phyloP scores from a whole-genome alignment of 2,888 invertebrate species.

The Rapana venosa region DNA sequence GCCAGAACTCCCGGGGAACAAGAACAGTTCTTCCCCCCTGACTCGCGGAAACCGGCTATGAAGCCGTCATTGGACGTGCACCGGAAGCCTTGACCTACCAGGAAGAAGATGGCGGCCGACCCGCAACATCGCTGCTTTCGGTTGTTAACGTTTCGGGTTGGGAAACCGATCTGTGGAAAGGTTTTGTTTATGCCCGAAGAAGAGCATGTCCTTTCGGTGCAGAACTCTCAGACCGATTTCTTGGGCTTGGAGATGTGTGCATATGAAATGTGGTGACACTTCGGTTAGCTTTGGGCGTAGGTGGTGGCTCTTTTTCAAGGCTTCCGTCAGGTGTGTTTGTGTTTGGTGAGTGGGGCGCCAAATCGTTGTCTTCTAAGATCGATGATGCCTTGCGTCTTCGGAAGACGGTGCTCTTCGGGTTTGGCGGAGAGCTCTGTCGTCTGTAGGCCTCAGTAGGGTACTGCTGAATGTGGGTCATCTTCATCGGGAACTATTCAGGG shows the following conservation, averaged over 20 bases:
- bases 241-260: background rate
- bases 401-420: background rate
- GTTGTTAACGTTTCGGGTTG: background rate
- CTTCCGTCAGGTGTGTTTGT: conserved; percentile 35
- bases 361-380: conserved; percentile 12
- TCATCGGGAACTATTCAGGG: background rate
- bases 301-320: conserved; percentile 17
- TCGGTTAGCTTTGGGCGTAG: background rate
- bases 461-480: conserved; percentile 28
- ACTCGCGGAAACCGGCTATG: background rate
- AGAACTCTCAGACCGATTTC: background rate
- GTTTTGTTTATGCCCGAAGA: background rate
- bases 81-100: background rate
- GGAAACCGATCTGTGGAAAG: background rate
- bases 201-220: background rate
- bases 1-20: no score
- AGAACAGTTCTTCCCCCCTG: no score
- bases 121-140: no score
- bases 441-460: conserved; percentile 19
- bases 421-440: background rate
- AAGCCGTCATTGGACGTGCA: background rate
- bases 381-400: conserved; percentile 18
- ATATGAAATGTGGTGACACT: background rate
- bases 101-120: background rate
- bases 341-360: conserved; percentile 37